Evolutionary conservation across 2,888 invertebrate species (phyloP).

Genomic region (Ophonus ardosiacus): DNA sequence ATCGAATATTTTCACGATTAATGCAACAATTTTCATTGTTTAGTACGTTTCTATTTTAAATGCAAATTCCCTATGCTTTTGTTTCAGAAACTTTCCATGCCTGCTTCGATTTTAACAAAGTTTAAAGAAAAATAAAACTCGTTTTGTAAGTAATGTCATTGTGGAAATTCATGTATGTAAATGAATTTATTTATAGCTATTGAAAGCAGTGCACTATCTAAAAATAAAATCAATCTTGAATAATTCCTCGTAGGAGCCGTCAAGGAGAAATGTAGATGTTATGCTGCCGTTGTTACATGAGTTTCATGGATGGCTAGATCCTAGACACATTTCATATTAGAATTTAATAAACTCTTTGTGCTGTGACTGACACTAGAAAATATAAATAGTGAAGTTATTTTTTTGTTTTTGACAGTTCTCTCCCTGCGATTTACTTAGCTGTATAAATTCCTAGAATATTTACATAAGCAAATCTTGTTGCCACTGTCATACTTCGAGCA

Average conservation of each 20-base stretch:
- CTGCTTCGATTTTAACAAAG: neutral
- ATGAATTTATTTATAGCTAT: constrained; percentile 33
- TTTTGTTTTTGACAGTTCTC: neutral
- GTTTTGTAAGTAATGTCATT: constrained; percentile 15
- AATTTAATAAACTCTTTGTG: neutral
- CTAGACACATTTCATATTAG: neutral
- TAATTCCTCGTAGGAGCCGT: neutral
- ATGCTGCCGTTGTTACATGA: neutral
- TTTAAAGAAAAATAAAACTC: constrained; percentile 1
- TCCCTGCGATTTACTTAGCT: neutral
- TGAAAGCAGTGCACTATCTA: constrained; percentile 27
- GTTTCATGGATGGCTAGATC: neutral
- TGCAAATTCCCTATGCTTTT: constrained; percentile 8
- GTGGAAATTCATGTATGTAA: constrained; percentile 28
- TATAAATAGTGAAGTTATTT: neutral
- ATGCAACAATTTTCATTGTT: constrained; percentile 20
- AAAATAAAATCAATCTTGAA: constrained; percentile 35
- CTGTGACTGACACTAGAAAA: neutral
- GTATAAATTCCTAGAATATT: neutral
- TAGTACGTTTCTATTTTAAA: neutral
- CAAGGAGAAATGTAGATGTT: neutral
- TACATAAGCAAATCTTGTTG: neutral
- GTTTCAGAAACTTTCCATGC: constrained; percentile 20
- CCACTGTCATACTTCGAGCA: neutral
- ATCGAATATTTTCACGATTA: neutral